Evolutionary conservation across 2,797 vertebrate genomes (phyloP).

Genomic region (Paguma larvata): DNA sequence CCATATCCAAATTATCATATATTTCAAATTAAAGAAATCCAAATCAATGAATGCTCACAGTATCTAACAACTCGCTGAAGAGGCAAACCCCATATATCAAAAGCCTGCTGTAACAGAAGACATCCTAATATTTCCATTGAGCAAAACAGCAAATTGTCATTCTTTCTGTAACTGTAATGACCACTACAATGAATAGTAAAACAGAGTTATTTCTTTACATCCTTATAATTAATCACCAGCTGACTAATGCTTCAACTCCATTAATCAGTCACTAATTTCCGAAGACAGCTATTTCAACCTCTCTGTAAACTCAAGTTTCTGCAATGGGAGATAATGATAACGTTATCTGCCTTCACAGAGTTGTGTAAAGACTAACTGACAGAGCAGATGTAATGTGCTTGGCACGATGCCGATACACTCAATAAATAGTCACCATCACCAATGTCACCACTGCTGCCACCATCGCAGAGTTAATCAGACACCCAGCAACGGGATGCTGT

Average conservation of each 20-base stretch:
- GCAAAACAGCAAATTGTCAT: neutral
- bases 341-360: neutral
- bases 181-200: neutral
- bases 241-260: neutral
- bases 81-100: constrained; percentile 52
- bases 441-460: accelerated
- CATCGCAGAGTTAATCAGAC: neutral
- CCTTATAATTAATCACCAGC: neutral
- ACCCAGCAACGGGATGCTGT: neutral
- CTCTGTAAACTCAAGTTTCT: neutral
- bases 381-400: neutral
- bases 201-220: neutral
- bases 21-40: constrained; percentile 48
- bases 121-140: neutral
- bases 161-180: neutral
- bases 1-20: constrained; percentile 34
- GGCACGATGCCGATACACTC: neutral
- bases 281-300: neutral
- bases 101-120: neutral
- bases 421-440: neutral
- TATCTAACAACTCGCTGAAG: constrained; percentile 9
- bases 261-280: constrained; percentile 18
- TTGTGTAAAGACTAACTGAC: neutral
- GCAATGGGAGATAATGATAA: neutral
- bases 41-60: constrained; percentile 37